Percentiles rank a stretch among this genome's conserved stretches.
These are phyloP conservation scores for Myripristis jacobus DNA, from an alignment of 2,797 vertebrate species.

Conservation along the genomic window DNA sequence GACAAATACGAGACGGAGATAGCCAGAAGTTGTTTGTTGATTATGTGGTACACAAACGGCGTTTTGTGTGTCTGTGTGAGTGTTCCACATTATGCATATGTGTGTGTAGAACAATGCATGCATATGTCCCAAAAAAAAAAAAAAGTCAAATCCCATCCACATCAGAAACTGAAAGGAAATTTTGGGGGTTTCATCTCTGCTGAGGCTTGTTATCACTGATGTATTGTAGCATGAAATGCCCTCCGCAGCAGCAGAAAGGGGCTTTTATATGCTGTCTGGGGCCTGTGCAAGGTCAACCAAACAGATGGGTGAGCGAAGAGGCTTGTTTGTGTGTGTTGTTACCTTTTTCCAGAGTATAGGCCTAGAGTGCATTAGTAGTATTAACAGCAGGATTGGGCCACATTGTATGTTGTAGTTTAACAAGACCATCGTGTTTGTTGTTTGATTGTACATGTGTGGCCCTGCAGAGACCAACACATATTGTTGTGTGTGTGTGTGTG, in stretches of 20 bases:
- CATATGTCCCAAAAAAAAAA: no score
- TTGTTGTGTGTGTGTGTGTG: no score
- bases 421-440: no score
- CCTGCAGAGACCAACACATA: no score
- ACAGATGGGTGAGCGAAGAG: slow-evolving; percentile 15
- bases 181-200: slow-evolving; percentile 32
- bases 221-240: not conserved
- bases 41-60: slow-evolving; percentile 56
- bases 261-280: slow-evolving; percentile 15
- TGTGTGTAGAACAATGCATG: slow-evolving; percentile 1
- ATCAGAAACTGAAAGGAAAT: slow-evolving; percentile 6
- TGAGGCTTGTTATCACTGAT: slow-evolving; percentile 1
- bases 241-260: not conserved
- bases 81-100: slow-evolving; percentile 16
- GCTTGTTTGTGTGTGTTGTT: no score
- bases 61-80: slow-evolving; percentile 36
- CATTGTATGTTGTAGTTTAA: no score
- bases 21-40: slow-evolving; percentile 52
- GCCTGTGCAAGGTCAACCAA: slow-evolving; percentile 47
- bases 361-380: no score
- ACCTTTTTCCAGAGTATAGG: no score
- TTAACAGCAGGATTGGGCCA: no score
- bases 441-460: no score
- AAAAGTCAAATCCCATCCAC: slow-evolving; percentile 11
- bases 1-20: slow-evolving; percentile 70